Conservation (phyloP, 2,113 vertebrate species). For the Centropus unirufus region DNA sequence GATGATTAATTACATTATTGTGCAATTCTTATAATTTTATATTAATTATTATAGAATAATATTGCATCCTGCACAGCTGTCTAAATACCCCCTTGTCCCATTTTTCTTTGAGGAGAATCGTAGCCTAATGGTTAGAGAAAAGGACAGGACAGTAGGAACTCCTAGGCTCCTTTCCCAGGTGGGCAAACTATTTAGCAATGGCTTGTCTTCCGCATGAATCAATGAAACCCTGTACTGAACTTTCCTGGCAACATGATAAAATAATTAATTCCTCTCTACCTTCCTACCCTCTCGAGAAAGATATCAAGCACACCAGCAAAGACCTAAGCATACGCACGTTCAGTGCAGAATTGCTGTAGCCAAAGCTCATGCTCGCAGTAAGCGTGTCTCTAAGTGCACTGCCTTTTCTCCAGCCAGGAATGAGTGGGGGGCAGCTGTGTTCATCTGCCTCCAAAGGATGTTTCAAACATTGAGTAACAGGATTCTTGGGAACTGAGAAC, state of each 20-base stretch:
- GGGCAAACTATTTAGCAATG: background rate
- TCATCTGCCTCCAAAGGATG: background rate
- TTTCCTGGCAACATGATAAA: constrained; percentile 1
- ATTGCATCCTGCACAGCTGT: background rate
- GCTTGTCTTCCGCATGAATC: background rate
- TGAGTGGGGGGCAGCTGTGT: background rate
- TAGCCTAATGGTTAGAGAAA: background rate
- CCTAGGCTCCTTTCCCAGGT: background rate
- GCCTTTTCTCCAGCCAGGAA: constrained; percentile 1
- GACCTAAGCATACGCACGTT: background rate
- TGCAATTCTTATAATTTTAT: background rate
- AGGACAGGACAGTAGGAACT: background rate
- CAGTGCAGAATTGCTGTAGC: background rate
- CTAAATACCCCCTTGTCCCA: background rate
- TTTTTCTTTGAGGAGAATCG: background rate
- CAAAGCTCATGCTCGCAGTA: background rate
- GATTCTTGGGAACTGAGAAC: constrained; percentile 22
- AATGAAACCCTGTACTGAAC: background rate
- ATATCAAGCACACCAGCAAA: background rate
- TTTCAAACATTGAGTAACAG: constrained; percentile 42
- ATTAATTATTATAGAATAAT: background rate
- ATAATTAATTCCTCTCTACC: background rate
- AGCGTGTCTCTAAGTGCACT: background rate
- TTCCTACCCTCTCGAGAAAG: constrained; percentile 18
- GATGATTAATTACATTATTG: background rate